phyloP scores from a whole-genome alignment of 2,888 invertebrate species.

The Capitulum mitella region DNA sequence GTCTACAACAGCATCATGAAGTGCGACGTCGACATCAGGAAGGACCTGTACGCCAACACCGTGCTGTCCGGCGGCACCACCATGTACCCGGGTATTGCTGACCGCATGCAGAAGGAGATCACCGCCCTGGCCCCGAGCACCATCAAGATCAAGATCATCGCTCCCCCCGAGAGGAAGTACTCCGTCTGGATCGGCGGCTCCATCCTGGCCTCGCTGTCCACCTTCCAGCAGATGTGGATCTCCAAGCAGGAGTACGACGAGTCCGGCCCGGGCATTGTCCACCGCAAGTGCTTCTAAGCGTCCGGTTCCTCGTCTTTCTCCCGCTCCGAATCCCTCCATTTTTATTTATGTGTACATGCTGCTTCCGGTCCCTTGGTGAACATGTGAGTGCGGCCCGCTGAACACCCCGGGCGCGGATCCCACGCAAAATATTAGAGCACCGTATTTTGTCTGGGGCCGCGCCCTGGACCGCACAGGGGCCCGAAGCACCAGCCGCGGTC shows the following conservation, averaged over 20 bases:
- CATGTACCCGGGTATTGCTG: conserved; percentile 89
- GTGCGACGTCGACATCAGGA: conserved; percentile 41
- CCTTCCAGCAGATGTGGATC: conserved; percentile 90
- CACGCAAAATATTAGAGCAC: conserved; percentile 21
- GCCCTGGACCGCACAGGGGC: conserved; percentile 5
- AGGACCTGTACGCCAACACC: conserved; percentile 41
- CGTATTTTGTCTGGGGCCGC: background rate
- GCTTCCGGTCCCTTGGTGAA: conserved; percentile 24
- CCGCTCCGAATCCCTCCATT: background rate
- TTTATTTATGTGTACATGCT: conserved; percentile 5
- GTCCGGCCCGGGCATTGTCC: conserved; percentile 57
- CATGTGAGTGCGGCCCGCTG: background rate
- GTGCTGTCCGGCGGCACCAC: conserved; percentile 83
- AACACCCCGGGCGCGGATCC: background rate
- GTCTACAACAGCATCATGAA: conserved; percentile 56
- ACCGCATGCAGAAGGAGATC: conserved; percentile 85
- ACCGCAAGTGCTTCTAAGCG: conserved; percentile 49
- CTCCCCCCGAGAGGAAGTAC: conserved; percentile 83
- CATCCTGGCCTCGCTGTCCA: conserved; percentile 78
- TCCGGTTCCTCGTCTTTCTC: background rate
- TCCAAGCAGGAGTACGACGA: conserved; percentile 85
- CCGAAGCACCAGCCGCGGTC: background rate
- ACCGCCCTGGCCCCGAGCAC: conserved; percentile 60
- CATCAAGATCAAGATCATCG: conserved; percentile 92
- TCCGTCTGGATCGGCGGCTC: conserved; percentile 89